Evolutionary conservation across 2,113 vertebrate genomes (phyloP), one percentile per base, ranked within the genome.

Genomic region (Prochilodus magdalenae): DNA sequence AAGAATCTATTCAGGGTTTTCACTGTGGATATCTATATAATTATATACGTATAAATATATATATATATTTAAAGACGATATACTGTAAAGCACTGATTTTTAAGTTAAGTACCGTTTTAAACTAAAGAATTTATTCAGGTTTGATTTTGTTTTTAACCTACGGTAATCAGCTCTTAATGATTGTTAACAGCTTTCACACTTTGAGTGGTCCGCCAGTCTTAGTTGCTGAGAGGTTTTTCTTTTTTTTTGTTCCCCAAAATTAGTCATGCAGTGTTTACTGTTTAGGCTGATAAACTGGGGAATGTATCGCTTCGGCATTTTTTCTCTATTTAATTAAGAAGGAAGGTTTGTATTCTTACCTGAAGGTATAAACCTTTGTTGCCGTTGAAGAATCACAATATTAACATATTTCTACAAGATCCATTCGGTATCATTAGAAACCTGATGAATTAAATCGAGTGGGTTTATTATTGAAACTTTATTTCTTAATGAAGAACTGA

Each of bases 1-100:
- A 87, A 44, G 40, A 44, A 91, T 92, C 94, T 96, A 98, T 98
- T 99, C 97, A 98, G 97, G 98, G 96, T 95, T 98, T 97, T 97
- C 95, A 97, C 95, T 96, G 94, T 96, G 95, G 96, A 96, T 96
- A 95, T 95, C 93, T 95, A 94, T 94, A 94, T 92, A 93, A 92
- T 22, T 74, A 53, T 93, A 94, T 84, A 80, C 70, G 62, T 83
- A 75, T 55, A 75, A 14, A 16, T 63, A 62, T 72, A 71, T 84
- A 84, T 82, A 83, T 83, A 81, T 82, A 81, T 83, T 86, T 86
- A 83, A 83, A 77, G 49, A 73, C 40, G 27, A 59, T 62, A 82
- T 86, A 83, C 79, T 84, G 83, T 86, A 85, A 83, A 87, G 79
- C 86, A 87, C 78, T 87, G 77, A 67, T 73, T 78, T 86, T 85